These are phyloP conservation scores for Chouioia cunea DNA, from an alignment of 2,888 invertebrate species.

Conservation along the genomic window DNA sequence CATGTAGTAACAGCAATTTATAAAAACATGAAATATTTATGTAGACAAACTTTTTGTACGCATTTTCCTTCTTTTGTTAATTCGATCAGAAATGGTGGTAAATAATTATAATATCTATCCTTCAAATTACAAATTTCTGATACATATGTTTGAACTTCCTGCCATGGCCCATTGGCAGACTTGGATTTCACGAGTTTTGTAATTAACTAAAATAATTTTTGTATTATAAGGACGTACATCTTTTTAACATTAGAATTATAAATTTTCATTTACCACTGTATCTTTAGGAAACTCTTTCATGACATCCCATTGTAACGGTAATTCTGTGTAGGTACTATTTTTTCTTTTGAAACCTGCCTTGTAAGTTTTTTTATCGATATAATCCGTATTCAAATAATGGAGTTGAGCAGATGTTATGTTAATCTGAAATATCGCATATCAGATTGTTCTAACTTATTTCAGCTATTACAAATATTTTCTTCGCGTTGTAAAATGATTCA, in stretches of 20 bases:
- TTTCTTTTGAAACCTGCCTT: not conserved
- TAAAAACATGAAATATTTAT: not conserved
- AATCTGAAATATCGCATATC: not conserved
- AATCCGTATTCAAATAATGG: not conserved
- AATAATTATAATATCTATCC: not conserved
- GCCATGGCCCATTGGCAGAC: too few relatives aligned
- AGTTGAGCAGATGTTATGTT: not conserved
- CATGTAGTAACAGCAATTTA: not conserved
- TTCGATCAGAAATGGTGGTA: not conserved
- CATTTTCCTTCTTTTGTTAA: conserved; percentile 4
- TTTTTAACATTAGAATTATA: not conserved
- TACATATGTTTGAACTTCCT: not conserved
- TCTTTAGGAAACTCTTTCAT: conserved; percentile 6
- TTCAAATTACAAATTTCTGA: not conserved
- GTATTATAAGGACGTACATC: not conserved
- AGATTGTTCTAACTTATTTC: not conserved
- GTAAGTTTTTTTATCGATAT: not conserved
- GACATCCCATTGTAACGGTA: not conserved
- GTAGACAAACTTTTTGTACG: not conserved
- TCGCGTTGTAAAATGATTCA: too few relatives aligned
- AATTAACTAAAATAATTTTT: not conserved
- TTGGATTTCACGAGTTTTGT: too few relatives aligned
- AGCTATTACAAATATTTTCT: too few relatives aligned
- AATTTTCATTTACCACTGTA: not conserved
- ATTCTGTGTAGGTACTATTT: not conserved